phyloP scores from a whole-genome alignment of 2,113 vertebrate species.

The Cygnus buccinator region DNA sequence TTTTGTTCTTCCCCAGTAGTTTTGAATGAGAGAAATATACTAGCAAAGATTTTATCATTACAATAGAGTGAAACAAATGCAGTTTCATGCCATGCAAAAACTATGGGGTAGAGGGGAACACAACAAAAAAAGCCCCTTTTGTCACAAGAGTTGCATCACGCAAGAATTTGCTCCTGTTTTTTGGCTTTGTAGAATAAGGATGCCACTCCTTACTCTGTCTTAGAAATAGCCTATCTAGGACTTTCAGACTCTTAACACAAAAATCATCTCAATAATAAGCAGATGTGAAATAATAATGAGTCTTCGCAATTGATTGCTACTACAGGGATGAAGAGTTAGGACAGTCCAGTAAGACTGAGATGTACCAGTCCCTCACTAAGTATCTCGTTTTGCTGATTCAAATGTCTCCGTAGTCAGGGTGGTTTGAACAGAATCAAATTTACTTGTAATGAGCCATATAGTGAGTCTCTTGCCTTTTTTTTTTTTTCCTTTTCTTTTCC shows the following conservation, averaged over 20 bases:
- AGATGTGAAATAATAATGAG: conserved; percentile 5
- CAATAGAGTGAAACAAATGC: neutral
- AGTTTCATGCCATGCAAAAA: neutral
- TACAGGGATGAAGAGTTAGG: neutral
- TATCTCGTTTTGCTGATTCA: conserved; percentile 52
- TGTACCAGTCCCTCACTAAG: neutral
- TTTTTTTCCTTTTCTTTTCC: neutral
- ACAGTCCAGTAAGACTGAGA: conserved; percentile 28
- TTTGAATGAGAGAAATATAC: neutral
- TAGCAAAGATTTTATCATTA: neutral
- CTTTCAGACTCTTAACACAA: neutral
- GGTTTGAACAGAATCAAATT: conserved; percentile 65
- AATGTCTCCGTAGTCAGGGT: conserved; percentile 41
- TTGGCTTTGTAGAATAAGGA: neutral
- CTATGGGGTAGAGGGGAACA: fast-evolving
- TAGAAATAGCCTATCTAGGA: neutral
- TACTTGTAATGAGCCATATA: conserved; percentile 62
- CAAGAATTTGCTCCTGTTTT: neutral
- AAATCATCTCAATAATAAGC: neutral
- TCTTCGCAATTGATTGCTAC: conserved; percentile 1
- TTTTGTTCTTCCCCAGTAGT: neutral
- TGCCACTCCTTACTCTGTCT: neutral
- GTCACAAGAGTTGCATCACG: neutral
- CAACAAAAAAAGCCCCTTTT: neutral
- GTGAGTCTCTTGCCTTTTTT: conserved; percentile 3